Evolutionary conservation across 2,113 vertebrate genomes (phyloP).

Genomic region (Panthera uncia): DNA sequence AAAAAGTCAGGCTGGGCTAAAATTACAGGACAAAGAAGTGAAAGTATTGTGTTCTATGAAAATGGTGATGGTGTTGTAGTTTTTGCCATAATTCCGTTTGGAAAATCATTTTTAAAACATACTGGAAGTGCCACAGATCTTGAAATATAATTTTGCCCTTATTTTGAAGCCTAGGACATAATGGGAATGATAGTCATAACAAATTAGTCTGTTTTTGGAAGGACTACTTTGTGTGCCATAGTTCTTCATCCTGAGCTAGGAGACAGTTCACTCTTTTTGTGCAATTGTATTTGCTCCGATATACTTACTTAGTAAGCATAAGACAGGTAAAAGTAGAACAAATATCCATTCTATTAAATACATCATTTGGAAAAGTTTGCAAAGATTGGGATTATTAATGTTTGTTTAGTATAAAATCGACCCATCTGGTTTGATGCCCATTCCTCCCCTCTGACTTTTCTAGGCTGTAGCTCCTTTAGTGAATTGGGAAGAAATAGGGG

Average conservation of each 20-base stretch:
- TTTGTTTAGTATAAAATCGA: not conserved
- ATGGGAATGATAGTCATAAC: conserved; percentile 52
- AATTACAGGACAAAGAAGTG: conserved; percentile 18
- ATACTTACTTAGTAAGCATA: not conserved
- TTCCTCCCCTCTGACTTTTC: not conserved
- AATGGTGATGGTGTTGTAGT: conserved; percentile 4
- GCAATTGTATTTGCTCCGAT: not conserved
- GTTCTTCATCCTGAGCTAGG: conserved; percentile 6
- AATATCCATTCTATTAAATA: not conserved
- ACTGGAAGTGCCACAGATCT: conserved; percentile 49
- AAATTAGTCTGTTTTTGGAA: conserved; percentile 63
- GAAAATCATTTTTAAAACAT: conserved; percentile 52
- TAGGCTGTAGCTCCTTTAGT: not conserved
- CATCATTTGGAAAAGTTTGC: not conserved
- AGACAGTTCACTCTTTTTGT: not conserved
- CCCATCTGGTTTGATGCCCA: not conserved
- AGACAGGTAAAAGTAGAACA: not conserved
- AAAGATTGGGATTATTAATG: not conserved
- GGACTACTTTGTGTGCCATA: not conserved
- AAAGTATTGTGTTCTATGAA: conserved; percentile 12
- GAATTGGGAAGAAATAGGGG: not conserved
- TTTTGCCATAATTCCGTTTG: conserved; percentile 30
- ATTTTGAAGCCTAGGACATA: conserved; percentile 34
- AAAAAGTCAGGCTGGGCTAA: not conserved
- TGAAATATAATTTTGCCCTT: conserved; percentile 32